Conservation (phyloP, 2,113 vertebrate species). For the Brachyhypopomus occidentalis region DNA sequence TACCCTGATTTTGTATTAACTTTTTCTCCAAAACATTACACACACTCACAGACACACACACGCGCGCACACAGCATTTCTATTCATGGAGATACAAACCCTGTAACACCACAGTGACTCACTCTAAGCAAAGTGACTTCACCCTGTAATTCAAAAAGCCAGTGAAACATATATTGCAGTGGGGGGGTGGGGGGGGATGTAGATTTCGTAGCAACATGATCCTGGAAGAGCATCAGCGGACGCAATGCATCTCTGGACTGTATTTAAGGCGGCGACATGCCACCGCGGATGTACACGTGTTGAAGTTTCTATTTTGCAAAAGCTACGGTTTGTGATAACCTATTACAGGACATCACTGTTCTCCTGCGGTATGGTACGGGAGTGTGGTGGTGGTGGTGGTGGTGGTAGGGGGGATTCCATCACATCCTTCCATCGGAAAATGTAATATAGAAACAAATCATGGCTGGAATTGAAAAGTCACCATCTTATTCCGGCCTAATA, state of each 20-base stretch:
- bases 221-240: conserved; percentile 91
- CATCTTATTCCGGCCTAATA: conserved; percentile 98
- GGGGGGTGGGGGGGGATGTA: conserved; percentile 80
- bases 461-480: conserved; percentile 99
- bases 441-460: conserved; percentile 99
- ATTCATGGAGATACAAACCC: conserved; percentile 27
- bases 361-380: conserved; percentile 67
- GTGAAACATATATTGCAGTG: conserved; percentile 7
- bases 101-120: conserved; percentile 23
- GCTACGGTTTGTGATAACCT: conserved; percentile 93
- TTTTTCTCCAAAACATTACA: conserved; percentile 6
- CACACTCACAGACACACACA: conserved; percentile 16
- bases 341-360: conserved; percentile 90
- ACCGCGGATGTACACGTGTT: conserved; percentile 99
- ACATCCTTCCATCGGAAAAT: conserved; percentile 87
- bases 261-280: conserved; percentile 93
- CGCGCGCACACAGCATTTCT: conserved; percentile 61
- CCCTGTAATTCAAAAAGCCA: conserved; percentile 45
- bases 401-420: conserved; percentile 92
- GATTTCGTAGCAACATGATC: conserved; percentile 85
- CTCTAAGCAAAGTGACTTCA: conserved; percentile 25
- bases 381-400: neutral
- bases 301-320: conserved; percentile 92
- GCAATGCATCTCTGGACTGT: conserved; percentile 99
- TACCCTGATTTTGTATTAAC: conserved; percentile 29